A percentile compares a stretch with the other conserved stretches of the same genome.
Evolutionary conservation across 2,888 invertebrate species (phyloP).

Genomic region (Bellardia pandia): DNA sequence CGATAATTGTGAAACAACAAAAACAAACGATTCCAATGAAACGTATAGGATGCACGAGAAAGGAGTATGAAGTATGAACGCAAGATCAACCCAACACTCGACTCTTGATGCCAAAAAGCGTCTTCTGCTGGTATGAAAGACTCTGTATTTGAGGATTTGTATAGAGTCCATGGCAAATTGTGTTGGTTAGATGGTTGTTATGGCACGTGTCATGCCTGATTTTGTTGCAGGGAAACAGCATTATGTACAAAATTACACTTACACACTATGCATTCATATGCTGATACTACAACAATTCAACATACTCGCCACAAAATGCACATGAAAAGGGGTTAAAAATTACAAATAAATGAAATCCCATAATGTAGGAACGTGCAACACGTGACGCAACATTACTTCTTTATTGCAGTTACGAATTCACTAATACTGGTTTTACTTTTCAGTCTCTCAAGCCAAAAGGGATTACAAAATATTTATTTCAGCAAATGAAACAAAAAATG

Average conservation of each 20-base stretch:
- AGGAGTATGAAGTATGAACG: not conserved
- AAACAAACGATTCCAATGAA: constrained; percentile 14
- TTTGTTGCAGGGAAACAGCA: constrained; percentile 33
- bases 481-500: constrained; percentile 26
- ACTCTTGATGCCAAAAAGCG: constrained; percentile 20
- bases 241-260: not conserved
- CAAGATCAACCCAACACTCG: constrained; percentile 43
- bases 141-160: constrained; percentile 22
- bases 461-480: constrained; percentile 43
- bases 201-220: constrained; percentile 61
- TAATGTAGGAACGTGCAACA: constrained; percentile 70
- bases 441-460: constrained; percentile 36
- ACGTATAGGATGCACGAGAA: not conserved
- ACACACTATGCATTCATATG: not conserved
- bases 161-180: not conserved
- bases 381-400: constrained; percentile 68
- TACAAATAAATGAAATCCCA: constrained; percentile 64
- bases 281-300: not conserved
- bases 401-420: constrained; percentile 39
- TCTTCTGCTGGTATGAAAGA: not conserved
- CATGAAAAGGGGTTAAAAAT: constrained; percentile 62
- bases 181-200: constrained; percentile 42
- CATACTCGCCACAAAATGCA: constrained; percentile 42
- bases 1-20: constrained; percentile 46
- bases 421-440: constrained; percentile 41